Evolutionary conservation across 2,113 vertebrate species (phyloP), one percentile per base, ranked within the genome.

Genomic region (Aegypius monachus): DNA sequence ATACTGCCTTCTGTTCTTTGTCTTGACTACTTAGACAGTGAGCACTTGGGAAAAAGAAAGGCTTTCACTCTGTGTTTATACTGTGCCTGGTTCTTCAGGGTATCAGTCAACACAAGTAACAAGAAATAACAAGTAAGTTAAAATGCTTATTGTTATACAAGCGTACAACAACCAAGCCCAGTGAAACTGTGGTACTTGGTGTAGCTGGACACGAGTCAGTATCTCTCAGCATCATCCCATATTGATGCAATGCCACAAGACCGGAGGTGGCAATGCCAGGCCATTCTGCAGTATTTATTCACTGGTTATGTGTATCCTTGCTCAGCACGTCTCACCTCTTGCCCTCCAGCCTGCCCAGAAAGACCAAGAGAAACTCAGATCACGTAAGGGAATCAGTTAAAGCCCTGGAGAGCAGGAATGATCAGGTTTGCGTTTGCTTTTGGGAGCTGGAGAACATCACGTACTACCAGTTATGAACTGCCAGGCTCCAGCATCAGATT

Each of bases 251-350:
- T 21, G 81, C 73, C 68, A 21, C 22, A 13, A 34, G 16, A 31
- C 9, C 6, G 3, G 55, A 68, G 56, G 32, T 16, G 71, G 77
- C 52, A 43, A 13, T 12, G 45, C 65, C 43, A 18, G 66, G 16
- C 23, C 40, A 11, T 59, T 77, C 62, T 20, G 26, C 0, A 0
- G 19, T 2, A 17, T 32, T 63, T 21, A 45, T n/a, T 59, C 53
- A 16, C n/a, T 25, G 45, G 8, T 40, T 56, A 25, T 27, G 36
- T 11, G 45, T 13, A 32, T 8, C 62, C 83, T 6, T 4, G 29
- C n/a, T 27, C 91, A 80, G 53, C 66, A 52, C 2, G 2, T 34
- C 29, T 38, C 67, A 47, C 31, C 40, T 88, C 75, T 38, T 12
- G 61, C 56, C 25, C 61, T n/a, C 43, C 75, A 80, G 52, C 43